Evolutionary conservation across 2,797 vertebrate genomes (phyloP).

Genomic region (Onychomys torridus): DNA sequence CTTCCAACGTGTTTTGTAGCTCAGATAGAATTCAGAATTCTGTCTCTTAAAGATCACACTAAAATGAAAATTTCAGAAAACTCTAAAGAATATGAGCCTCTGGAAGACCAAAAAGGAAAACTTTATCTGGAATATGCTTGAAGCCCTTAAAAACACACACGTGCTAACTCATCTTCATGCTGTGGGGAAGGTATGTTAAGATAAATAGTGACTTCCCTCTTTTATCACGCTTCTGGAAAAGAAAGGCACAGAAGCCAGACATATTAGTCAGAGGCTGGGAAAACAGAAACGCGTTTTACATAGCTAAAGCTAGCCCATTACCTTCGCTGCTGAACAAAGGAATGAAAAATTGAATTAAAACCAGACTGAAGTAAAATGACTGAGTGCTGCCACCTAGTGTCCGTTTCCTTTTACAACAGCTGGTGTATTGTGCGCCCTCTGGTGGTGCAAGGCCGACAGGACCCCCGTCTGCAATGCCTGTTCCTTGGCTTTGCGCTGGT

Average conservation of each 20-base stretch:
- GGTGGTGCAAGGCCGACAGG: background rate
- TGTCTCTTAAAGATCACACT: constrained; percentile 18
- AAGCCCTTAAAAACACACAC: constrained; percentile 31
- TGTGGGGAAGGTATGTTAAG: constrained; percentile 16
- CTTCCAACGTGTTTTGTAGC: background rate
- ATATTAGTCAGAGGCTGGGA: constrained; percentile 47
- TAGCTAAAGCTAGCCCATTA: constrained; percentile 42
- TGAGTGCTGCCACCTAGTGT: constrained; percentile 80
- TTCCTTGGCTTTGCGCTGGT: background rate
- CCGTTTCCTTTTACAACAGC: constrained; percentile 52
- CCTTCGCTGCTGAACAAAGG: constrained; percentile 74
- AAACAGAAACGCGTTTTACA: constrained; percentile 45
- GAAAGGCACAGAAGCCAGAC: background rate
- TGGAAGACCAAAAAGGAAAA: constrained; percentile 33
- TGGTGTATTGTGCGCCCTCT: constrained; percentile 72
- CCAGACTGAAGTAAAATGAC: constrained; percentile 74
- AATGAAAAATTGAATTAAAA: constrained; percentile 61
- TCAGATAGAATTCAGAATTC: constrained; percentile 2
- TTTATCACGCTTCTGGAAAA: constrained; percentile 64
- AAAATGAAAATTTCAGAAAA: background rate
- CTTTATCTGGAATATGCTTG: constrained; percentile 11
- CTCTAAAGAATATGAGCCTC: background rate
- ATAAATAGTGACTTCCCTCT: background rate
- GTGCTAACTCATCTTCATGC: background rate
- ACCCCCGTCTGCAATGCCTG: background rate